Conservation (phyloP, 2,113 vertebrate genomes). For the Blennius ocellaris region DNA sequence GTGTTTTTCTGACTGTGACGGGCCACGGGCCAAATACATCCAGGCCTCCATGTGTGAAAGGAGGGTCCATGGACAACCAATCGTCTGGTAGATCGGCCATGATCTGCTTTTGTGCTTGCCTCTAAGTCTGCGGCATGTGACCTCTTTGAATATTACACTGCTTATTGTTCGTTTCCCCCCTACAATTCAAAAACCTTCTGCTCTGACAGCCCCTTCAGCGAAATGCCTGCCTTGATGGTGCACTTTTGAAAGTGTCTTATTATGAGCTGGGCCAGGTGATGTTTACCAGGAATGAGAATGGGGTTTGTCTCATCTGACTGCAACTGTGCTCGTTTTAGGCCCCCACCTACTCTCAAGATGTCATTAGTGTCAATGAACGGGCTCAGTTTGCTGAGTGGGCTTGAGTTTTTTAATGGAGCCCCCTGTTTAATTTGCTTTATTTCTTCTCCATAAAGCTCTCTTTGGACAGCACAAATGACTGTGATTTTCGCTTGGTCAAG, state of each 20-base stretch:
- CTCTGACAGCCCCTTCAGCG: not conserved
- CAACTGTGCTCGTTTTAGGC: not conserved
- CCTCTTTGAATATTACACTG: not conserved
- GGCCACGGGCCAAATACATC: not conserved
- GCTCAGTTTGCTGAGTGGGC: slow-evolving; percentile 21
- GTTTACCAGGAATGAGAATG: slow-evolving; percentile 11
- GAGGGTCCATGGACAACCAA: not conserved
- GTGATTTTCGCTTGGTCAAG: not conserved
- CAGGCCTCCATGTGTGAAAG: not conserved
- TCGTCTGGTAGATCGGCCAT: not conserved
- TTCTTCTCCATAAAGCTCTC: slow-evolving; percentile 10
- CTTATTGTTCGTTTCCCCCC: not conserved
- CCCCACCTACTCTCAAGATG: not conserved
- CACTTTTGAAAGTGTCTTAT: not conserved
- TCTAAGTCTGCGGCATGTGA: not conserved
- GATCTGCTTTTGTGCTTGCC: not conserved
- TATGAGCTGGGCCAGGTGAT: not conserved
- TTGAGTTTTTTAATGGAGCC: not conserved
- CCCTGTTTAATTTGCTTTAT: not conserved
- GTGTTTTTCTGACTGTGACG: not conserved
- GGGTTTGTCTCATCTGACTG: not conserved
- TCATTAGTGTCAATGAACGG: slow-evolving; percentile 7
- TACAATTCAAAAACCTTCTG: slow-evolving; percentile 3
- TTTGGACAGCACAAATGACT: slow-evolving; percentile 14
- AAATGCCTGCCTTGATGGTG: slow-evolving; percentile 10